Base-by-base conservation (phyloP, 2,797 vertebrate genomes). In the Molossus alvarezi region DNA sequence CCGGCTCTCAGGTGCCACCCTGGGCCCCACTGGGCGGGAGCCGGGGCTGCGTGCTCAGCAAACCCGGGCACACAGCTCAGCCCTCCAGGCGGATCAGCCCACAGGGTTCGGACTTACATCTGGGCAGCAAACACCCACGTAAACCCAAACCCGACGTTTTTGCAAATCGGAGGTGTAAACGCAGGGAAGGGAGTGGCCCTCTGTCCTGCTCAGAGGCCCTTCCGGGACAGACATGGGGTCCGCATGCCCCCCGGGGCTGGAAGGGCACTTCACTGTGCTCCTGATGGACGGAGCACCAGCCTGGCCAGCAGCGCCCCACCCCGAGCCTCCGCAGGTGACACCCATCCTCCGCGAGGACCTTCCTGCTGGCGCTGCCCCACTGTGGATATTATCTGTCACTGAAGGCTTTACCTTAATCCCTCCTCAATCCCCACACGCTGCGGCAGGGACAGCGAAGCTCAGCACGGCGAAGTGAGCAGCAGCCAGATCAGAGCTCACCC, bases 391-490 rank as follows among this genome's bases (percentile, higher is more conserved):
- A 58, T 65, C 88, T 77, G 69, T 84, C 45, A 0, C 90, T 3
- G 8, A 76, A 88, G 94, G 90, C 71, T 97, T 97, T 84, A 81
- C 88, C 79, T 81, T 95, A 94, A 94, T 86, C 95, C 95, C 62
- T 2, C 51, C 91, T 64, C 91, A 95, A 90, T 93, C 95, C 83
- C 77, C 41, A 65, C 7, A 7, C 2, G 1, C 57, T 6, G 20
- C 65, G 23, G 65, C 48, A 33, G 71, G 90, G 53, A 53, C 73
- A 25, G n/a, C 2, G 33, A 80, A 64, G 80, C 64, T 17, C 6
- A 55, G 67, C 3, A 13, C 48, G 48, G 33, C 4, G 0, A 10
- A 20, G 41, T 1, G 17, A 0, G 33, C 13, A 81, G 75, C 60
- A 5, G 71, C 75, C 18, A 0, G 21, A 48, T 14, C 0, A 5